phyloP scores from a whole-genome alignment of 1,140 invertebrate species.

The Ectropis grisescens region DNA sequence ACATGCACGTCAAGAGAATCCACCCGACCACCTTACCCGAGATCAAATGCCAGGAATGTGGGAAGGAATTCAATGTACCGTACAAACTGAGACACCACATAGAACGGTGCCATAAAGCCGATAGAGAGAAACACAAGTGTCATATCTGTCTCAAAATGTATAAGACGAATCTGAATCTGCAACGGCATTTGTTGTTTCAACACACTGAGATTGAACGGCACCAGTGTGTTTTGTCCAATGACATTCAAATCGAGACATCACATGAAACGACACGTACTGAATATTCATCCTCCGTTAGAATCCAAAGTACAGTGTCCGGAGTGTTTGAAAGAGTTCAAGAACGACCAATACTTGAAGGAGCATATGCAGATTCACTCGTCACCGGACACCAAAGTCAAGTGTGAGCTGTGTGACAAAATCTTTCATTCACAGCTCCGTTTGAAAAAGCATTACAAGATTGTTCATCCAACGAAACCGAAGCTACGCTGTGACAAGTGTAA shows the following conservation, averaged over 20 bases:
- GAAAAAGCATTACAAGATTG: conserved; percentile 60
- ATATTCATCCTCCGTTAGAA: conserved; percentile 57
- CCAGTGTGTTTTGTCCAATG: conserved; percentile 48
- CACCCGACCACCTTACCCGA: conserved; percentile 49
- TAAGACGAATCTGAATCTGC: conserved; percentile 47
- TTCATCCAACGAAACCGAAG: conserved; percentile 52
- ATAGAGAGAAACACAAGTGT: conserved; percentile 49
- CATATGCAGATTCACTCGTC: conserved; percentile 59
- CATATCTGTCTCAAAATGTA: conserved; percentile 49
- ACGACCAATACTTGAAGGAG: conserved; percentile 55
- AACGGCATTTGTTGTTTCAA: conserved; percentile 46
- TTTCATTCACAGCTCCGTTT: conserved; percentile 52
- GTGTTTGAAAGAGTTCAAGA: conserved; percentile 58
- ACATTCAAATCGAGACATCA: conserved; percentile 54
- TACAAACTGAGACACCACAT: conserved; percentile 55
- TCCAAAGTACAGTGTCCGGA: conserved; percentile 54
- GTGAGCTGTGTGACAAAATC: conserved; percentile 52
- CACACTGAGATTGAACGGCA: conserved; percentile 43
- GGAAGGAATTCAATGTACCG: conserved; percentile 44
- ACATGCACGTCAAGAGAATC: conserved; percentile 49
- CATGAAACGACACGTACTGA: conserved; percentile 53
- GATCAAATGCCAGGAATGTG: conserved; percentile 48
- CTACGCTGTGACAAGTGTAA: conserved; percentile 51
- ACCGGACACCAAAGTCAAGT: conserved; percentile 45
- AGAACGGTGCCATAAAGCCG: conserved; percentile 27